Base-by-base conservation (phyloP, 2,797 vertebrate genomes). In the Petrocephalus schoutedeni region DNA sequence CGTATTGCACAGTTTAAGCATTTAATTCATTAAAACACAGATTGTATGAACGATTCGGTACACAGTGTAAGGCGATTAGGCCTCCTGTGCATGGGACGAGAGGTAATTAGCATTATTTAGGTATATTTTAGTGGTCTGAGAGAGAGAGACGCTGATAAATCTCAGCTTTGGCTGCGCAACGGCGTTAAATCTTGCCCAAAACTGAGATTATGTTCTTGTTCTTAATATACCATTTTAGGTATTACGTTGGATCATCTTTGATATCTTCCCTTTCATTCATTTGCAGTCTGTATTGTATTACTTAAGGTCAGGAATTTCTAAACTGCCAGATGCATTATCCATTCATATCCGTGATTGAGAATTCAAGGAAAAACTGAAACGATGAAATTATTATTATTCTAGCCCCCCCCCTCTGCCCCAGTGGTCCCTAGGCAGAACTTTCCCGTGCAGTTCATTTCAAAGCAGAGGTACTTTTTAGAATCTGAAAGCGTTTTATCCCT, bases 261-360 rank as follows among this genome's bases (percentile, higher is more conserved):
- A 87, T 57, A 8, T 88, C 88, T 84, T 41, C 87, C 80, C 74
- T 89, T 88, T 56, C 83, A 86, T 88, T 89, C 64, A 88, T 91
- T 91, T 91, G 86, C 90, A 93, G 89, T 91, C 90, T 92, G 91
- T 89, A 89, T 92, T 90, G 91, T 85, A 90, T 93, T 91, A 91
- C 90, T 90, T 89, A 89, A 92, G 91, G 90, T 91, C 90, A 91
- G 91, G 88, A 89, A 91, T 93, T 92, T 93, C 92, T 91, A 90
- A 74, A 91, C 90, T 90, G 90, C 87, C 91, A 91, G 91, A 91
- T 91, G 90, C 87, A 89, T 92, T 87, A 91, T 91, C 91, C 90
- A 89, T 92, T 90, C 91, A 91, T 90, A 90, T 85, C 83, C 32
- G 57, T 90, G 89, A 91, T 90, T 92, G 90, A 91, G 86, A 89